Conservation (phyloP, 2,888 invertebrate genomes). For the Macroteleia sp. region DNA sequence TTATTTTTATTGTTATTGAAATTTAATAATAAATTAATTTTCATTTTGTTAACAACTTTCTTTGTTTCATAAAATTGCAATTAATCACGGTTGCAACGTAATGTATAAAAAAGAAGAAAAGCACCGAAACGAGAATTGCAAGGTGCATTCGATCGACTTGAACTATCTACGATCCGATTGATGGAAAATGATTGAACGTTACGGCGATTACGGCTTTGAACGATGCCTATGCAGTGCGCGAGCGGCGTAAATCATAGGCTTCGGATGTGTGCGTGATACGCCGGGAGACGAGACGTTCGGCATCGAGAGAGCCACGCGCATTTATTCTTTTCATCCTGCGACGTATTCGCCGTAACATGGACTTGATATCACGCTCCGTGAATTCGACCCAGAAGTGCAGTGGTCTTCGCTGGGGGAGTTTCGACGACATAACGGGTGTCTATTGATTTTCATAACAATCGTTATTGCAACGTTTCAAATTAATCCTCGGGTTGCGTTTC, state of each 20-base stretch:
- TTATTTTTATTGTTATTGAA: no score
- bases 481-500: no score
- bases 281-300: slow-evolving; percentile 73
- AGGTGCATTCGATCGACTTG: slow-evolving; percentile 9
- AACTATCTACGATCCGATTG: slow-evolving; percentile 29
- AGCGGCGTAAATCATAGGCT: slow-evolving; percentile 36
- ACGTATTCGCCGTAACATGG: slow-evolving; percentile 51
- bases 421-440: slow-evolving; percentile 58
- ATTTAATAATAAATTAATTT: no score
- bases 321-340: slow-evolving; percentile 59
- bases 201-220: slow-evolving; percentile 12
- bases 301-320: slow-evolving; percentile 70
- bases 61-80: no score
- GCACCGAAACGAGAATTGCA: background rate
- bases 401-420: slow-evolving; percentile 48
- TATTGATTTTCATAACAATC: slow-evolving; percentile 52
- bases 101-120: background rate
- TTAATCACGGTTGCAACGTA: no score
- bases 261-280: slow-evolving; percentile 69
- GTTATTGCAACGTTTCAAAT: slow-evolving; percentile 17
- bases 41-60: no score
- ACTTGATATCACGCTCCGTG: slow-evolving; percentile 46
- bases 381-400: slow-evolving; percentile 58
- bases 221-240: slow-evolving; percentile 14
- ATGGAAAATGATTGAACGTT: slow-evolving; percentile 52